Base-by-base conservation (phyloP, 2,888 invertebrate genomes). In the Aspidiotus destructor region DNA sequence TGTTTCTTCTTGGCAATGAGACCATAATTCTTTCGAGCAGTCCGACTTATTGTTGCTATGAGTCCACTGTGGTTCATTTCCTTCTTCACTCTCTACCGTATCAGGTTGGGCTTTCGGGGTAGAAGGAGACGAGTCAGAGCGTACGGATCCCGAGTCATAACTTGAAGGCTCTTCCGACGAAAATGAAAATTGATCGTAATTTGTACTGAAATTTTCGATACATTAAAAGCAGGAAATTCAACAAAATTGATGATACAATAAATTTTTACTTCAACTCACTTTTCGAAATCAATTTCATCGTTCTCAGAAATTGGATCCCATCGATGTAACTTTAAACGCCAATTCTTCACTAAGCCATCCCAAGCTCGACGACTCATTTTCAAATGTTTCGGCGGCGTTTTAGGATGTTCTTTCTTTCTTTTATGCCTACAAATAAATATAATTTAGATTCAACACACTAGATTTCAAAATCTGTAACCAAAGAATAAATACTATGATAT, bases 341-440 rank as follows among this genome's bases (percentile, higher is more conserved):
- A 96, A 70, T 89, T 82, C 76, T 85, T 87, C 0, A 96, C 85
- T 72, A 94, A 82, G 41, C 87, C 86, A 77, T 98, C 97, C 88
- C 94, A 98, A 11, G 90, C 93, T 72, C 97, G 82, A 55, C 97
- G 84, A 73, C 94, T 94, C 78, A 90, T 93, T 78, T 93, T 92
- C 41, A 83, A 76, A 75, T 84, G 83, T 78, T 93, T 95, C 74
- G 92, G 89, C 6, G 97, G 97, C 2, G 97, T 97, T 74, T 83
- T 83, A 1, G 96, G 97, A 78, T 96, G 89, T 7, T 85, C 85
- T 69, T 81, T 81, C 48, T 80, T 80, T 41, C 93, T 82, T 72
- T 83, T 76, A 0, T 80, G 72, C 65, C 75, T 76, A 65, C 42
- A 74, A 13, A 48, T n/a, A 6, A n/a, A 6, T 3, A 48, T 2